Base-by-base conservation (phyloP, 2,113 vertebrate genomes). In the Anhinga rufa region DNA sequence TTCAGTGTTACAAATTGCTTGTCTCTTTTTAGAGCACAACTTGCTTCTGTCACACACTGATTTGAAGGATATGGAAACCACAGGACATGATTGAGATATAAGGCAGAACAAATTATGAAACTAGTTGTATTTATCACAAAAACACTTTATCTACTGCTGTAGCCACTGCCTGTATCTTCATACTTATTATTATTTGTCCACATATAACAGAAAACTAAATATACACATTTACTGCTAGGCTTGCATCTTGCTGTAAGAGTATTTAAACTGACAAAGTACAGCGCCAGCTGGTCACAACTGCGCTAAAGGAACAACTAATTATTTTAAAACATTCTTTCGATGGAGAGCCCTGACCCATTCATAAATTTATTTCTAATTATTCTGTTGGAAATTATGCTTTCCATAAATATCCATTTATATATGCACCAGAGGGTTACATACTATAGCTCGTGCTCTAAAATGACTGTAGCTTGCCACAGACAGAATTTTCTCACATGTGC, bases 21-120 rank as follows among this genome's bases (percentile, higher is more conserved):
- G 78, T 66, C 85, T 93, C 51, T 28, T 52, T 57, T 58, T 9
- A 51, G 46, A 90, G 42, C 51, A 57, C 85, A 85, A 85, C 89
- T 65, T 52, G 48, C 32, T 92, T 68, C 76, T 8, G 4, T 71
- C 92, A 82, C 93, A 84, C 76, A 52, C 49, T 22, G 88, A 84
- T 94, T 84, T 78, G 70, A 90, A 72, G 88, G 86, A 82, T 54
- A 72, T 8, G 40, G 81, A 91, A 96, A 76, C 66, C 91, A 89
- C 61, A 55, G 77, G 88, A 91, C 25, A 17, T 1, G 7, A 28
- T 4, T 32, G 54, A 93, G 85, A 90, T 74, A 32, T 9, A 88
- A 70, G 26, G 86, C 82, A 95, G 76, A 87, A 86, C 42, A 82
- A 91, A 91, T 12, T 49, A 62, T 42, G 87, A 90, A 76, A 32